These are phyloP conservation scores for Umimayanthus kanabou DNA, from an alignment of 92 coral and sea anemone genomes.

Conservation along the genomic window DNA sequence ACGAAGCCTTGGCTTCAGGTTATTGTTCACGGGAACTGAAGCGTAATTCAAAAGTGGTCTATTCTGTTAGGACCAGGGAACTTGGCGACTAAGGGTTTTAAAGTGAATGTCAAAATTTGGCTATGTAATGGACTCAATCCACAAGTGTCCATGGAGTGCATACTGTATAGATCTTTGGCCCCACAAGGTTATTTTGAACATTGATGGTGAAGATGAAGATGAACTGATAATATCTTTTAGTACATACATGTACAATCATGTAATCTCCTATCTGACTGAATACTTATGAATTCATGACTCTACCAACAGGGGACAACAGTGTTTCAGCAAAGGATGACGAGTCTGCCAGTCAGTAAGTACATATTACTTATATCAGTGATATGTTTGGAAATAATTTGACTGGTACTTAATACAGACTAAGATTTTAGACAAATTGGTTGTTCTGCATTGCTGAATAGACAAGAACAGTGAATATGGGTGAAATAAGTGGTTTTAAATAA, in stretches of 20 bases:
- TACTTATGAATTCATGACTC: neutral
- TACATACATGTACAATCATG: neutral
- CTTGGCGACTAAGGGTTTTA: neutral
- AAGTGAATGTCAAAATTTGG: neutral
- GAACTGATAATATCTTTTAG: neutral
- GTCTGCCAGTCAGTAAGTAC: slow-evolving; percentile 84
- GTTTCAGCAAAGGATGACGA: slow-evolving; percentile 79
- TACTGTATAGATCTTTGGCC: neutral
- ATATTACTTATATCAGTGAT: too few species aligned
- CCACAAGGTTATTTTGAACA: neutral
- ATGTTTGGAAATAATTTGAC: too few species aligned
- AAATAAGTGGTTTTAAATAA: too few species aligned
- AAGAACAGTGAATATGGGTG: too few species aligned
- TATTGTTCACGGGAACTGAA: too few species aligned
- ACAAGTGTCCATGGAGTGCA: neutral
- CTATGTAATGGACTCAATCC: neutral
- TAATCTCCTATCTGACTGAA: neutral
- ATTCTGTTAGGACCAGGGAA: neutral
- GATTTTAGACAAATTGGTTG: too few species aligned
- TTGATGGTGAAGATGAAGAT: neutral
- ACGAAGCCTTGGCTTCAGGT: too few species aligned
- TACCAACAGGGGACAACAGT: slow-evolving; percentile 65
- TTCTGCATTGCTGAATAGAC: too few species aligned
- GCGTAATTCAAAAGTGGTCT: too few species aligned
- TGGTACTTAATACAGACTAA: too few species aligned